Percentiles rank a stretch among this genome's conserved stretches.
These are phyloP conservation scores for Chaetodon auriga DNA, from an alignment of 2,113 vertebrate genomes.

Conservation along the genomic window DNA sequence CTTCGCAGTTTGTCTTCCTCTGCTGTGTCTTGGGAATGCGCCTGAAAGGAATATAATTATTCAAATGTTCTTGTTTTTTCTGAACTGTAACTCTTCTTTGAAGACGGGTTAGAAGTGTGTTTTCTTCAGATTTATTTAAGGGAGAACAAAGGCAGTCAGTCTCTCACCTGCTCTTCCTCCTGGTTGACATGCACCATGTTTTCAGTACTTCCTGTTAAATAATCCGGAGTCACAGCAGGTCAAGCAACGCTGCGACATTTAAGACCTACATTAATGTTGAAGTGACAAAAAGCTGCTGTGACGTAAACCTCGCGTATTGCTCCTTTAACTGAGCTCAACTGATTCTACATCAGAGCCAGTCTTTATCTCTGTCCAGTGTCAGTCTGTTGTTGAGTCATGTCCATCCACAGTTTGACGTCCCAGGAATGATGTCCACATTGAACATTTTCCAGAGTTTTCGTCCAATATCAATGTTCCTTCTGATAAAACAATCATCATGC, in stretches of 20 bases:
- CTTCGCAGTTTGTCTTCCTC: background rate
- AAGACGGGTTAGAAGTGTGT: slow-evolving; percentile 23
- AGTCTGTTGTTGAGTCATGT: too few species aligned
- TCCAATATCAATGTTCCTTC: too few species aligned
- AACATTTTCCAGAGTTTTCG: too few species aligned
- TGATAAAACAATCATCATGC: too few species aligned
- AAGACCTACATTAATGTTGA: too few species aligned
- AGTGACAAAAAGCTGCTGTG: background rate
- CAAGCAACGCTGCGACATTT: background rate
- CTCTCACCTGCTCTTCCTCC: slow-evolving; percentile 28
- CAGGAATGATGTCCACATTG: too few species aligned
- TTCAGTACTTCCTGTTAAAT: slow-evolving; percentile 32
- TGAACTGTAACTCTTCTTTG: slow-evolving; percentile 40
- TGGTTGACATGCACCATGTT: slow-evolving; percentile 12
- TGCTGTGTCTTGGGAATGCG: background rate
- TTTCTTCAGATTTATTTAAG: slow-evolving; percentile 50
- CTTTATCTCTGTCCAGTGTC: background rate
- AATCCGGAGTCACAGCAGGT: slow-evolving; percentile 3
- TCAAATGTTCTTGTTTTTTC: slow-evolving; percentile 15
- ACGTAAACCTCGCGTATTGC: background rate
- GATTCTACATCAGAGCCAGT: background rate
- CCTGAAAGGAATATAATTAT: slow-evolving; percentile 48
- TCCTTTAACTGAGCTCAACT: background rate
- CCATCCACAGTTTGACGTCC: too few species aligned
- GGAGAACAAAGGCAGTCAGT: slow-evolving; percentile 48